Evolutionary conservation across 2,113 vertebrate species (phyloP), one percentile per base, ranked within the genome.

Genomic region (Labeo catla): DNA sequence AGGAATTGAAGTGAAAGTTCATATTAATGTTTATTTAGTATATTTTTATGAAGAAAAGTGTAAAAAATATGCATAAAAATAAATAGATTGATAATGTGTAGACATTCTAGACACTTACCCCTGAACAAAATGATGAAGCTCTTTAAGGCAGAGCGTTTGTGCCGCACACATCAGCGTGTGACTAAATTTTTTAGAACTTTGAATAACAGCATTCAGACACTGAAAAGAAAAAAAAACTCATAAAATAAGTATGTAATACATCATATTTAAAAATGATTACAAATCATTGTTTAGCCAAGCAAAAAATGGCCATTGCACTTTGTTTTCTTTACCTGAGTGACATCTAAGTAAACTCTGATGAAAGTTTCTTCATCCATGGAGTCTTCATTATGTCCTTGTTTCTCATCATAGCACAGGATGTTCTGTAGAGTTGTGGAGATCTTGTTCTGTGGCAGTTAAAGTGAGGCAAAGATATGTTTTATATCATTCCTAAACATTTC

Each of bases 261-360:
- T 4, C 1, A 45, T 9, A 2, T 19, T 52, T 76, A 2, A 65
- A 49, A 73, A 10, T 4, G 8, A 70, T 21, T 34, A 2, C 2
- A 57, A 10, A 57, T 57, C 34, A 0, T 21, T 0, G 39, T n/a
- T 70, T 15, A 0, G 13, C 16, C 50, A 54, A 83, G 23, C 11
- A 72, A 7, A 72, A 45, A 34, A 28, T 45, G 1, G 1, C 8
- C 23, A 4, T 16, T 54, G 8, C 28, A 54, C 6, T 28, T 76
- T 13, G 43, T 49, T 65, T 23, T 16, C 6, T 15, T n/a, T 89
- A 94, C 94, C 90, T 91, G 88, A 83, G 92, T 92, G 4, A 85
- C 85, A 88, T 94, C 93, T 21, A 94, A 1, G 8, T 93, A 87
- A 9, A 94, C 59, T 43, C 54, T 4, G 50, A 91, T 23, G 0